Evolutionary conservation across 92 coral and sea anemone species (phyloP).

Genomic region (Siderastrea radians): DNA sequence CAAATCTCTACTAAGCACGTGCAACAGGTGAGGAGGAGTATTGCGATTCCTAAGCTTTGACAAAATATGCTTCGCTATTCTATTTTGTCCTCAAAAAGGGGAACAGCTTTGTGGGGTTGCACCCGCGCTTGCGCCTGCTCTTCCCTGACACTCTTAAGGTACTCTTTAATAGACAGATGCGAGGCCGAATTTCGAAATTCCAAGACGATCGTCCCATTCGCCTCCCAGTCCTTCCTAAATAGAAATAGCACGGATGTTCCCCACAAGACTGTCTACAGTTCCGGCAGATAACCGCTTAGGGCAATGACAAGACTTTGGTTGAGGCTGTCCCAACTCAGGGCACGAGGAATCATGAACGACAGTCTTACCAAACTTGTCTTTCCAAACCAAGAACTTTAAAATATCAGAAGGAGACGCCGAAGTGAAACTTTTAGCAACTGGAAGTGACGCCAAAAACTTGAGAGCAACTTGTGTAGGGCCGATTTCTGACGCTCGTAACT

Average conservation of each 20-base stretch:
- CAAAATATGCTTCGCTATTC: no score
- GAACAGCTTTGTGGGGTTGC: no score
- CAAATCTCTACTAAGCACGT: no score
- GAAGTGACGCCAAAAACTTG: slow-evolving; percentile 26
- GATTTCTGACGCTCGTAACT: slow-evolving; percentile 14
- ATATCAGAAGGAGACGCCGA: slow-evolving; percentile 20
- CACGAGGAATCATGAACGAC: slow-evolving; percentile 15
- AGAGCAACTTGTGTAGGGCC: not conserved
- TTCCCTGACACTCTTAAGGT: no score
- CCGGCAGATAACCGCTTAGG: slow-evolving; percentile 7
- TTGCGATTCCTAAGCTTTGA: no score
- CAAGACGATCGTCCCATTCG: no score
- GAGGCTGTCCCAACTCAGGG: not conserved
- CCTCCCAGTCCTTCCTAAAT: no score
- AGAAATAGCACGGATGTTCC: not conserved
- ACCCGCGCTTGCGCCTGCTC: no score
- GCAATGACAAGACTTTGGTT: not conserved
- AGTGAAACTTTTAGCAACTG: slow-evolving; percentile 1
- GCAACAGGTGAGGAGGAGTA: no score
- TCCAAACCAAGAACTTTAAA: slow-evolving; percentile 1
- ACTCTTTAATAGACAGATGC: no score
- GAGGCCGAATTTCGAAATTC: no score
- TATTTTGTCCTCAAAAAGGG: no score
- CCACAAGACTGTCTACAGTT: slow-evolving; percentile 4
- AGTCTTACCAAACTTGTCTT: slow-evolving; percentile 29